Evolutionary conservation across 1,140 invertebrate species (phyloP), one percentile per base, ranked within the genome.

Genomic region (Heliothis virescens): DNA sequence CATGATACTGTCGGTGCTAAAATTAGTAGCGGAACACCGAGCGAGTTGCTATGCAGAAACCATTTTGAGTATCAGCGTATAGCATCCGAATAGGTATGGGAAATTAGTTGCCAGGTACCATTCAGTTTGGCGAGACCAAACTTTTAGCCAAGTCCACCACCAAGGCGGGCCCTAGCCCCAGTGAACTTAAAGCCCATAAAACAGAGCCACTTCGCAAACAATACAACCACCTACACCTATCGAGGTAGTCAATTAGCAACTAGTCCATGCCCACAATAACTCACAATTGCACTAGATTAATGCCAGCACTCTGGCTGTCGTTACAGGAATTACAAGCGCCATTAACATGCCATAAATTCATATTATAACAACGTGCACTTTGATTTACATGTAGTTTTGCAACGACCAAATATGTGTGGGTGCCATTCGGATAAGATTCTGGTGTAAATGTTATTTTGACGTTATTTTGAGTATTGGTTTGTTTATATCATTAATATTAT

Each of bases 321-420:
- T 57, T 55, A 79, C 60, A 52, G 50, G 15, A 74, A 74, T 65
- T 63, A 80, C 79, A 77, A 21, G 63, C 26, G 41, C 83, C 73
- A 84, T 83, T 81, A 81, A 74, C 63, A 76, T 50, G 74, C 62
- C 57, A 78, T 84, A 84, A 82, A 82, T 84, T 73, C 79, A 75
- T 82, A 82, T 84, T 84, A 82, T 79, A 76, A 82, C 60, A 34
- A 73, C 78, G 18, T 34, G 55, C 53, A 57, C n/a, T 60, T 57
- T 60, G 72, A 74, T 74, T 74, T 60, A 72, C 69, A 72, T 71
- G 67, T 67, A 48, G 67, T 71, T 71, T 71, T 71, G 67, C 67
- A 71, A 71, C 67, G 18, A 9, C 67, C 67, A 71, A 71, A 52
- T 71, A 15, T 13, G 48, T 50, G 67, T 71, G 67, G 67, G 67